Conservation (phyloP, 2,113 vertebrate species). For the Epinephelus lanceolatus region DNA sequence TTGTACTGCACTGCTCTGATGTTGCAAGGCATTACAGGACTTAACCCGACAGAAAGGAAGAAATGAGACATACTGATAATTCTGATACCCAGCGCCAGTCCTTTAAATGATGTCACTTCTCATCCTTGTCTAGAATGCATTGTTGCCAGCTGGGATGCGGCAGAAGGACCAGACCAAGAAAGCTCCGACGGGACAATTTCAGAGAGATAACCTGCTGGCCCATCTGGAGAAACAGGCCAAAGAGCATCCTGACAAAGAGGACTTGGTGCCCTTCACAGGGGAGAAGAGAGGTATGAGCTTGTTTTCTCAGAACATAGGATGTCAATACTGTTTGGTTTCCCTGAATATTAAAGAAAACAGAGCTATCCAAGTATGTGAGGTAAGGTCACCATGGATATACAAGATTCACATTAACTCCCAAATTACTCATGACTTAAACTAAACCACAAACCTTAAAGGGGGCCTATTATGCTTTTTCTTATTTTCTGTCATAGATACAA, state of each 20-base stretch:
- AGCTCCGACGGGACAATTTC: slow-evolving; percentile 92
- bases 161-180: slow-evolving; percentile 99
- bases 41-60: not conserved
- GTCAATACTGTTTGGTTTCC: not conserved
- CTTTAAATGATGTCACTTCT: not conserved
- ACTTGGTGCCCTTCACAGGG: slow-evolving; percentile 95
- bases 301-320: not conserved
- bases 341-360: not conserved
- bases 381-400: not conserved
- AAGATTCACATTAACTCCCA: not conserved
- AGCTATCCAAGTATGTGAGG: not conserved
- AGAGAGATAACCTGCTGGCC: slow-evolving; percentile 93
- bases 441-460: not conserved
- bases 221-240: slow-evolving; percentile 98
- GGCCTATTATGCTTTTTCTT: no score
- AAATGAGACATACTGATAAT: not conserved
- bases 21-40: not conserved
- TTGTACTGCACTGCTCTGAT: not conserved
- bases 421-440: not conserved
- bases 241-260: slow-evolving; percentile 94
- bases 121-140: slow-evolving; percentile 86
- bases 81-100: not conserved
- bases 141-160: slow-evolving; percentile 94
- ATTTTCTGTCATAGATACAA: no score
- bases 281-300: slow-evolving; percentile 93